These are phyloP conservation scores for Urocynchramus pylzowi DNA, from an alignment of 2,113 vertebrate genomes.

Conservation along the genomic window DNA sequence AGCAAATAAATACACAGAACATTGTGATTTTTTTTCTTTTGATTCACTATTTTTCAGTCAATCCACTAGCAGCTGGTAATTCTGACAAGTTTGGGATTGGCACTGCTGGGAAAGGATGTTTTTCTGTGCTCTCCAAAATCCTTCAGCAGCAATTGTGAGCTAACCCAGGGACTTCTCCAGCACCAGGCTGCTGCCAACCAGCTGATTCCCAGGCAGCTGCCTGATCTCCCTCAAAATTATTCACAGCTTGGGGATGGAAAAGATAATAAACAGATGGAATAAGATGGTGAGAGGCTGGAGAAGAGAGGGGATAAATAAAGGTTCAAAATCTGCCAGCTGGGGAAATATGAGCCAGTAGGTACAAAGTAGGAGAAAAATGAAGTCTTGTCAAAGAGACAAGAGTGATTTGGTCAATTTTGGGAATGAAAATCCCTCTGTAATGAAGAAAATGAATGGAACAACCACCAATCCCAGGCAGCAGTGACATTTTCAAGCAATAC, in stretches of 20 bases:
- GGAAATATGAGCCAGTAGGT: background rate
- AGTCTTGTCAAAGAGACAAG: background rate
- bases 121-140: background rate
- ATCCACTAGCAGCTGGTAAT: background rate
- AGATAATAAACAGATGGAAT: conserved; percentile 15
- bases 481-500: background rate
- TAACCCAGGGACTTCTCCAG: background rate
- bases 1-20: background rate
- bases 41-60: background rate
- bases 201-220: conserved; percentile 46
- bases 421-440: background rate
- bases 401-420: background rate
- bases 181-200: background rate
- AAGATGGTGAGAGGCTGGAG: background rate
- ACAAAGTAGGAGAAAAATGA: background rate
- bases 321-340: background rate
- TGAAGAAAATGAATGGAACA: background rate
- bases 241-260: conserved; percentile 5
- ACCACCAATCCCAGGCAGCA: background rate
- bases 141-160: background rate
- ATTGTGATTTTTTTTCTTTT: background rate
- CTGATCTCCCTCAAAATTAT: background rate
- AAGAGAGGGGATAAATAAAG: background rate
- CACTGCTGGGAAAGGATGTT: background rate
- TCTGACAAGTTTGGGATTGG: background rate